Evolutionary conservation across 2,113 vertebrate genomes (phyloP).

Genomic region (Hepsetus odoe): DNA sequence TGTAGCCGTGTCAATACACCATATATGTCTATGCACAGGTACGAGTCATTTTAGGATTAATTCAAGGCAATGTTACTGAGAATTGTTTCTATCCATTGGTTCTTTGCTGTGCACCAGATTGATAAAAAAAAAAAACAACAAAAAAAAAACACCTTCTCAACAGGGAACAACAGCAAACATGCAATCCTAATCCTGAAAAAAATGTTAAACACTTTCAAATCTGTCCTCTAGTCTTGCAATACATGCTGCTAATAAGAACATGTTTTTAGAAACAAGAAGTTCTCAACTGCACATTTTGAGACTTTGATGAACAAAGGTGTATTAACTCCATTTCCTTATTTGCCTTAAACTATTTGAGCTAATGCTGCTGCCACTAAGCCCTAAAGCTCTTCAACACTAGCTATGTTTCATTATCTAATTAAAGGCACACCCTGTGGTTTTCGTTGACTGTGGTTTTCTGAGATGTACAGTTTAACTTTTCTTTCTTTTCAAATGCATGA

Average conservation of each 20-base stretch:
- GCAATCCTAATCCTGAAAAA: constrained; percentile 38
- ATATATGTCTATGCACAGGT: too few species aligned
- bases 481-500: too few species aligned
- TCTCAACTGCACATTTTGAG: neutral
- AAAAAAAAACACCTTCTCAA: neutral
- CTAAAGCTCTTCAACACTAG: too few species aligned
- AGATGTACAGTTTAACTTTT: too few species aligned
- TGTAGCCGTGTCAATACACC: too few species aligned
- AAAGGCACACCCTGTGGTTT: too few species aligned
- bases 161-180: constrained; percentile 4
- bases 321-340: neutral
- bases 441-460: too few species aligned
- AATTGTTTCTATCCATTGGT: neutral
- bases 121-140: too few species aligned
- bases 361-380: too few species aligned
- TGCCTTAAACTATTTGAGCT: neutral
- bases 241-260: constrained; percentile 24
- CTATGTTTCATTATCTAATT: too few species aligned
- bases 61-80: neutral
- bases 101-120: neutral
- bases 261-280: constrained; percentile 4
- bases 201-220: constrained; percentile 37
- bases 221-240: constrained; percentile 21
- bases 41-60: too few species aligned
- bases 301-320: neutral